Percentiles rank a stretch among this genome's conserved stretches.
Evolutionary conservation across 2,797 vertebrate genomes (phyloP).

Genomic region (Urosaurus nigricauda): DNA sequence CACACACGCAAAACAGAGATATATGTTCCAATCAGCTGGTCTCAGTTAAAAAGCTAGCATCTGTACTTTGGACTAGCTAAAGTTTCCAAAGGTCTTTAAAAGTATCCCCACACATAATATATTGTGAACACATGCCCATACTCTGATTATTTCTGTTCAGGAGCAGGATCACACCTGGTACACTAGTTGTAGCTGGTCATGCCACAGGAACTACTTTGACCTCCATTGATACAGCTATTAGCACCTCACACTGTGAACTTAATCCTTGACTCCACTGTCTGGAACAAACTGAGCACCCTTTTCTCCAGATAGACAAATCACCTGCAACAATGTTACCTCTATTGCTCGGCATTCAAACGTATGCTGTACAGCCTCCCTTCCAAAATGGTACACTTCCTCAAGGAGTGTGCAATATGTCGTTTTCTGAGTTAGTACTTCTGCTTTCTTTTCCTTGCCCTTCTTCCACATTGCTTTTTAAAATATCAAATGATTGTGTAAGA

Average conservation of each 20-base stretch:
- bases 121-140: neutral
- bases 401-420: neutral
- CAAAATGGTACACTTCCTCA: neutral
- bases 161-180: neutral
- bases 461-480: constrained; percentile 30
- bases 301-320: neutral
- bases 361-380: neutral
- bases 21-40: neutral
- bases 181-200: neutral
- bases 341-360: neutral
- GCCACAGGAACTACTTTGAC: neutral
- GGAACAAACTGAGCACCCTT: neutral
- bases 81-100: neutral
- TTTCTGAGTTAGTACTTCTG: constrained; percentile 21
- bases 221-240: neutral
- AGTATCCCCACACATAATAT: neutral
- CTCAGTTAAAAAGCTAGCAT: neutral
- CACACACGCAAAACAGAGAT: neutral
- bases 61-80: neutral
- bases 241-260: neutral
- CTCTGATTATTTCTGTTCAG: neutral
- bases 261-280: neutral
- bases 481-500: neutral
- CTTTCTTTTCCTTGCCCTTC: neutral
- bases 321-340: neutral